Evolutionary conservation across 2,888 invertebrate species (phyloP), one percentile per base, ranked within the genome.

Genomic region (Lucinisca nassula): DNA sequence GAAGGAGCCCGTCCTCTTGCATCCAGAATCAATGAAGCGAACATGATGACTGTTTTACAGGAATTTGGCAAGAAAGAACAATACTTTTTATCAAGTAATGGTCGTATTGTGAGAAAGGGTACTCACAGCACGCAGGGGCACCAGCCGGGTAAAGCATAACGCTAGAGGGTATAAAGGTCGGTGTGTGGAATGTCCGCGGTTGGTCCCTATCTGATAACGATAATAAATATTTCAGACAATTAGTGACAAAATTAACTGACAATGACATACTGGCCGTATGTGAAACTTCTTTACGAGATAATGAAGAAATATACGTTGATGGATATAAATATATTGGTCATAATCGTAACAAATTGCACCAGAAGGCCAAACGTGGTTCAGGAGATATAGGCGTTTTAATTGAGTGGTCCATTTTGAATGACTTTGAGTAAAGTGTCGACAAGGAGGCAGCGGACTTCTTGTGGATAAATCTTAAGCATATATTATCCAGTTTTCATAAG

Each of bases 141-240:
- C 4, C 21, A 61, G 3, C 61, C 3, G 3, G 17, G 32, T 61
- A 30, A 17, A 6, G 14, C 1, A 10, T 17, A 67, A 21, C 8
- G 67, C 45, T 45, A 45, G 45, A 45, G 67, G 67, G 67, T 67
- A 67, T 67, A 67, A 32, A 32, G 67, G 67, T 67, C 61, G 61
- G 61, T 10, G 61, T 61, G 30, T 61, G 61, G 61, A 61, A 61
- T 30, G 61, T 61, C 8, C 30, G 61, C 6, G 61, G 61, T 30
- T 61, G 61, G 61, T 61, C 61, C 61, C 32, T 61, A 12, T 27
- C 30, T 17, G 30, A 61, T 17, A 61, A 61, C 8, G 61, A 61
- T 30, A 30, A 24, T 24, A 8, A 61, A 27, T 17, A 61, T 21
- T 61, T 61, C 17, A 61, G 30, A 24, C 30, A 30, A 8, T 4